phyloP scores from a whole-genome alignment of 2,113 vertebrate species.

The Capra hircus region DNA sequence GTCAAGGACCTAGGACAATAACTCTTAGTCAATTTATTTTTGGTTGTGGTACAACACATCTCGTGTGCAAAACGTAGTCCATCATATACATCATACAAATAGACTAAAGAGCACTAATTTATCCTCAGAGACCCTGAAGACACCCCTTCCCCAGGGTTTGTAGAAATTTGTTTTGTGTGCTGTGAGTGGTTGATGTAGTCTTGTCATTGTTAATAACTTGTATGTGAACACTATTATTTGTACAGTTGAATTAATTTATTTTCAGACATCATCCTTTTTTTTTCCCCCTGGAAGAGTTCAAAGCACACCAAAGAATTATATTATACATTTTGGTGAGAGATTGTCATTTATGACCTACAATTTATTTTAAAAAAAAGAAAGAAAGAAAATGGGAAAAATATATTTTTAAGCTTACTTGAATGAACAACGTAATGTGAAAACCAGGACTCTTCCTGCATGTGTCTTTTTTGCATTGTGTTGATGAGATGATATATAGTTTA shows the following conservation, averaged over 20 bases:
- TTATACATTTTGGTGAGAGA: slow-evolving; percentile 93
- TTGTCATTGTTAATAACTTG: slow-evolving; percentile 88
- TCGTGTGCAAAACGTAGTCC: slow-evolving; percentile 64
- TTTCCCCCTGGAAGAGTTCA: slow-evolving; percentile 85
- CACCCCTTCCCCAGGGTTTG: slow-evolving; percentile 87
- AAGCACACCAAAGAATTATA: slow-evolving; percentile 97
- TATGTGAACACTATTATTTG: slow-evolving; percentile 89
- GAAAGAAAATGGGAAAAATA: slow-evolving; percentile 54
- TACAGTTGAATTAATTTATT: slow-evolving; percentile 99
- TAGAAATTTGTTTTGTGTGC: slow-evolving; percentile 91
- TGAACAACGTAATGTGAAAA: slow-evolving; percentile 91
- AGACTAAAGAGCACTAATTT: slow-evolving; percentile 91
- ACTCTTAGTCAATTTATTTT: slow-evolving; percentile 72
- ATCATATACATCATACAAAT: slow-evolving; percentile 80
- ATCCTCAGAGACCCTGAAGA: slow-evolving; percentile 93
- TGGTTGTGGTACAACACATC: slow-evolving; percentile 66
- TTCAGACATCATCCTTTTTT: slow-evolving; percentile 83
- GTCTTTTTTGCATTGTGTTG: slow-evolving; percentile 82
- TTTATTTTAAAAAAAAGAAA: slow-evolving; percentile 82
- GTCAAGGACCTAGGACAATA: slow-evolving; percentile 68
- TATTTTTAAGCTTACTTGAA: slow-evolving; percentile 94
- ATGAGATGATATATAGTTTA: slow-evolving; percentile 78
- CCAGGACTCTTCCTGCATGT: slow-evolving; percentile 89
- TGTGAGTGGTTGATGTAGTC: slow-evolving; percentile 92
- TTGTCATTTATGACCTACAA: slow-evolving; percentile 87